Conservation (phyloP, 2,888 invertebrate genomes). For the Lasioglossum marginatum region DNA sequence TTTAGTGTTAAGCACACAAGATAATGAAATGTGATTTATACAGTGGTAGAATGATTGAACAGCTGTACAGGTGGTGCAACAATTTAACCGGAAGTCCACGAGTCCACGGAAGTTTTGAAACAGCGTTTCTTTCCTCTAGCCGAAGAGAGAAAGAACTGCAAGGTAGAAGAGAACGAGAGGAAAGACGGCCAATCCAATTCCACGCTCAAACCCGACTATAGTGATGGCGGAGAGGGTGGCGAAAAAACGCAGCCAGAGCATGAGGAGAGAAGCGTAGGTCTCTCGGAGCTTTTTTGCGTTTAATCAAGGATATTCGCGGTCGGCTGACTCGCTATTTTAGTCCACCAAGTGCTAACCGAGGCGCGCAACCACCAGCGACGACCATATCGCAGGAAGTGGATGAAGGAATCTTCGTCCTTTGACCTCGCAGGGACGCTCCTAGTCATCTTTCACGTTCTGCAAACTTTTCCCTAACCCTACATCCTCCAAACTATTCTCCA, state of each 20-base stretch:
- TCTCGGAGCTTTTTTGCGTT: slow-evolving; percentile 79
- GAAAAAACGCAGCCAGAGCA: slow-evolving; percentile 71
- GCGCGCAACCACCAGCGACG: slow-evolving; percentile 68
- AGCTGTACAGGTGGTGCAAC: slow-evolving; percentile 27
- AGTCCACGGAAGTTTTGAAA: slow-evolving; percentile 65
- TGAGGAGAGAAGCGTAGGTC: slow-evolving; percentile 62
- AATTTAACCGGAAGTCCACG: slow-evolving; percentile 59
- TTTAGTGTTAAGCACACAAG: too few relatives aligned
- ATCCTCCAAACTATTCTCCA: background rate
- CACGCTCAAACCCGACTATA: slow-evolving; percentile 72
- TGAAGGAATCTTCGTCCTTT: slow-evolving; percentile 73
- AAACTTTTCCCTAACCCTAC: background rate
- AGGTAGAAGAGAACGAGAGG: slow-evolving; percentile 54
- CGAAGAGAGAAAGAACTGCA: slow-evolving; percentile 45
- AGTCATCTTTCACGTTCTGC: slow-evolving; percentile 14
- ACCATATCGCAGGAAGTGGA: slow-evolving; percentile 69
- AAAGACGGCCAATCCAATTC: slow-evolving; percentile 77
- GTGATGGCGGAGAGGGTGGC: slow-evolving; percentile 73
- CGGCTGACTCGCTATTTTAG: slow-evolving; percentile 76
- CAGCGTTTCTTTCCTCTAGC: slow-evolving; percentile 58
- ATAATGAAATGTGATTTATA: background rate
- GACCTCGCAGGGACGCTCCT: slow-evolving; percentile 58
- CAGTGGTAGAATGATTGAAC: slow-evolving; percentile 12
- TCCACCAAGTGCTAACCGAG: slow-evolving; percentile 70
- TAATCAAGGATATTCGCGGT: slow-evolving; percentile 84